phyloP scores from a whole-genome alignment of 2,888 invertebrate genomes.

The Drosophila pseudotakahashii region DNA sequence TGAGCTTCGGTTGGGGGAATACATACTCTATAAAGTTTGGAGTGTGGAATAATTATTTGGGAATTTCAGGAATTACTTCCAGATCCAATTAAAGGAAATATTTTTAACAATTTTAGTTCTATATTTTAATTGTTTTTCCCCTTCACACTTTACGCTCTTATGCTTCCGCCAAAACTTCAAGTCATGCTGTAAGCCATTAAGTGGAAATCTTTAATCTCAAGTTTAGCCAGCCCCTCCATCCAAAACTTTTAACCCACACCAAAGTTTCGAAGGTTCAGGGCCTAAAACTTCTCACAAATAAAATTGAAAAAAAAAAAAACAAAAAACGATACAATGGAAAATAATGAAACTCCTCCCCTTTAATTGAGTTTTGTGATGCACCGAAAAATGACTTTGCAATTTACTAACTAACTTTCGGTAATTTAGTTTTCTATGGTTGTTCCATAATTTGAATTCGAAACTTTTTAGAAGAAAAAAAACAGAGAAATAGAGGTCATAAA shows the following conservation, averaged over 20 bases:
- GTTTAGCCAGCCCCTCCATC: conserved; percentile 17
- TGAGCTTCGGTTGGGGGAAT: not conserved
- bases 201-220: conserved; percentile 25
- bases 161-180: not conserved
- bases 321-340: conserved; percentile 3
- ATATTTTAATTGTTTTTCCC: not conserved
- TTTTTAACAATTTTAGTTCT: not conserved
- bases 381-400: conserved; percentile 37
- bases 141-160: not conserved
- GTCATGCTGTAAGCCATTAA: conserved; percentile 22
- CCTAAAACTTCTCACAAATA: conserved; percentile 31
- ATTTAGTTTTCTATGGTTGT: conserved; percentile 15
- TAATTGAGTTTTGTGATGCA: conserved; percentile 38
- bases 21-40: too few species aligned
- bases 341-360: conserved; percentile 13
- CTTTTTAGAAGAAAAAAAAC: conserved; percentile 7
- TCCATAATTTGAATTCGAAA: conserved; percentile 27
- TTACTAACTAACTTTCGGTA: conserved; percentile 21
- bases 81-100: too few species aligned
- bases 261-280: conserved; percentile 26
- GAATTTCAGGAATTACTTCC: too few species aligned
- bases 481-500: not conserved
- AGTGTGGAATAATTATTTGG: too few species aligned
- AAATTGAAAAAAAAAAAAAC: conserved; percentile 13
- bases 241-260: conserved; percentile 13